Base-by-base conservation (phyloP, 1,140 invertebrate species). In the Pectinophora gossypiella region DNA sequence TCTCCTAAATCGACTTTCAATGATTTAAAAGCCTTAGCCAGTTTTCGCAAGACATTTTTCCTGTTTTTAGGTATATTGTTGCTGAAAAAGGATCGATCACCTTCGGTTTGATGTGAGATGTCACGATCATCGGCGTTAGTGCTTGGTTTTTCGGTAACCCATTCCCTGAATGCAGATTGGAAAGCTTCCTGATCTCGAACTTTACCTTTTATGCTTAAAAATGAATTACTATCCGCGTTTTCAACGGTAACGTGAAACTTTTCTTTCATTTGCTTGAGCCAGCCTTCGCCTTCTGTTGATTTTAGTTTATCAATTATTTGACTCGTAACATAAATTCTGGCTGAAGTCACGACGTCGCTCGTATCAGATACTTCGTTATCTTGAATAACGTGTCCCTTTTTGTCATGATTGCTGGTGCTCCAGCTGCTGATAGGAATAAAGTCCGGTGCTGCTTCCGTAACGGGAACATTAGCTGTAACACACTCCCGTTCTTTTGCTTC, bases 161-260 rank as follows among this genome's bases (percentile, higher is more conserved):
- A 86, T 1, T 76, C 73, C 35, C 85, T 51, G 0, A 90, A 60
- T 47, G 76, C 74, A 0, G 65, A 20, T 36, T 90, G 89, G 47
- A 90, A 86, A 49, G 81, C 72, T 21, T 89, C 85, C 51, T 90
- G 89, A 56, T 89, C 68, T 5, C 61, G 72, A 10, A 85, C 68
- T 10, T 84, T 72, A 0, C 89, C 89, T 56, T 77, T 85, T 15
- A 90, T 88, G 15, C 75, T 80, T 16, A 90, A 59, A 13, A 89
- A 80, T 46, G 82, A 73, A 36, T 76, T 77, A 23, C 77, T 77
- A 0, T 80, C 68, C 7, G 73, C 64, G 19, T 72, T 77, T 47
- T 89, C 71, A 1, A 88, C 65, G 22, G 57, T 74, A 0, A 90
- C 72, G 46, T 89, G 76, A 51, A 80, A 79, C 58, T 80, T 79